These are phyloP conservation scores for Ophioninae sp. DNA, from an alignment of 2,888 invertebrate genomes.

Conservation along the genomic window DNA sequence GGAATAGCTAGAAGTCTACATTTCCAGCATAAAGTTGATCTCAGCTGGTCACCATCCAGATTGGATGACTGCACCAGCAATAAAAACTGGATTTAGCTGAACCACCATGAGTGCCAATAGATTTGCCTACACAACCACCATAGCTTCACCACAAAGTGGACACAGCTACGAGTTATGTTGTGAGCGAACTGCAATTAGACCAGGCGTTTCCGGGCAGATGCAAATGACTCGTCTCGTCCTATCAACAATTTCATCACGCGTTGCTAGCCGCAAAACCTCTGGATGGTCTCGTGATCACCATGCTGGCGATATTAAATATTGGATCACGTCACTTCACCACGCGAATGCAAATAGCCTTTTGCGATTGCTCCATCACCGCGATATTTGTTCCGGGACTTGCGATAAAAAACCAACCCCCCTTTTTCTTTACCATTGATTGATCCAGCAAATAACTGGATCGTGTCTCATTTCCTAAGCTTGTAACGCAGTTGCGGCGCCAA, in stretches of 20 bases:
- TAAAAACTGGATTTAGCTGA: background rate
- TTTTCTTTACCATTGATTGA: background rate
- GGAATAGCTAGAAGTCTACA: background rate
- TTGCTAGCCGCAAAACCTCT: background rate
- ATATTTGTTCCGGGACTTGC: background rate
- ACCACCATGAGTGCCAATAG: background rate
- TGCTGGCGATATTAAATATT: background rate
- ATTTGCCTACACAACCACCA: background rate
- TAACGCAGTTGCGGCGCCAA: background rate
- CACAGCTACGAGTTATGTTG: background rate
- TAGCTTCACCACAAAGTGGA: background rate
- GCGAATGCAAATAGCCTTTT: background rate
- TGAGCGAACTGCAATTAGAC: background rate
- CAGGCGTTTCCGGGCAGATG: background rate
- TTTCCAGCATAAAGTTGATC: background rate
- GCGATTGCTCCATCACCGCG: background rate
- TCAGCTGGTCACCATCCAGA: background rate
- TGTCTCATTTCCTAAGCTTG: conserved; percentile 27
- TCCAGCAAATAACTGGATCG: conserved; percentile 4
- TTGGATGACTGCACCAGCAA: background rate
- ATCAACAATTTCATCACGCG: background rate
- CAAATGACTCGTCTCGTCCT: background rate
- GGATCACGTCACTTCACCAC: background rate
- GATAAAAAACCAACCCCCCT: background rate
- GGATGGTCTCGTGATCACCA: background rate